Base-by-base conservation (phyloP, 2,888 invertebrate genomes). In the Ophion ventricosus region DNA sequence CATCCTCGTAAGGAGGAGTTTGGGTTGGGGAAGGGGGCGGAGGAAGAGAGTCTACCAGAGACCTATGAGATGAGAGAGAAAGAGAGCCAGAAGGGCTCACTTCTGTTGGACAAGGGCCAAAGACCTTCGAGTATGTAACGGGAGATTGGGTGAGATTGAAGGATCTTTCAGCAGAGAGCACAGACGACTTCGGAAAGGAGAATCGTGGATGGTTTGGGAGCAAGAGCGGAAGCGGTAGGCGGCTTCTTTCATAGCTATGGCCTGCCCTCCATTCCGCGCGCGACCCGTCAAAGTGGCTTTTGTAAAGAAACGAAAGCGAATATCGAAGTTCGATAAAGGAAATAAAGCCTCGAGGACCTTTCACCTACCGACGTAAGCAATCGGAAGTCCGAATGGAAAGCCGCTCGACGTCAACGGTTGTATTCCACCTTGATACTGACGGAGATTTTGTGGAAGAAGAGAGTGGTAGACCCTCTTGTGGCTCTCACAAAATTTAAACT, bases 281-380 rank as follows among this genome's bases (percentile, higher is more conserved):
- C 73, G 57, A 66, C 73, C 75, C 70, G 59, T 80, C 82, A 78
- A 80, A 89, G 87, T 86, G 88, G 88, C 88, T 88, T 88, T 87
- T 87, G 80, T 84, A 56, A 76, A 66, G 84, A 79, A 80, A 85
- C 86, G 87, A 87, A 85, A 88, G 79, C 89, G 89, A 89, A 91
- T 91, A 91, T 91, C 88, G 90, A 86, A 89, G 90, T 91, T 84
- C 90, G 89, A 91, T 91, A 90, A 89, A 90, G 88, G 88, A 88
- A 90, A 90, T 89, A 87, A 87, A 87, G 88, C 91, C 89, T 88
- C 85, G 87, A 88, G 89, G 84, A 87, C 87, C 89, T 88, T 89
- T 88, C 88, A 85, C 85, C 78, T 85, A 26, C 64, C 85, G 83
- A 87, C 86, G 85, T 87, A 89, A 90, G 89, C 88, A 88, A 89